Conservation (phyloP, 2,797 vertebrate species). For the Alauda arvensis region DNA sequence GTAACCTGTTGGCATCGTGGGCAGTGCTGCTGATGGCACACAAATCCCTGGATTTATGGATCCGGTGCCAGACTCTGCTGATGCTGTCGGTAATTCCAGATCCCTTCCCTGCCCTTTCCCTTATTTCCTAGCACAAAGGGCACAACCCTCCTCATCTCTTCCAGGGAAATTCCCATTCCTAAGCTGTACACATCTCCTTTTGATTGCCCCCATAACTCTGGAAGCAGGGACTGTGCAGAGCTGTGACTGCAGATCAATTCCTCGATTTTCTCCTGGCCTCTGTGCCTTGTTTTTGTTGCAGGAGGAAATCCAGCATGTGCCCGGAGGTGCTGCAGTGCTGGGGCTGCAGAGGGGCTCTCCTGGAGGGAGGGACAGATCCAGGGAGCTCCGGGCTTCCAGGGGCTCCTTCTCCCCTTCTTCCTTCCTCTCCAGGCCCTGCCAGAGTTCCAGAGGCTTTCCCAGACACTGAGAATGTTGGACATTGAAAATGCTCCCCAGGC, state of each 20-base stretch:
- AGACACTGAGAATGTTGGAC: neutral
- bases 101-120: neutral
- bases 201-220: neutral
- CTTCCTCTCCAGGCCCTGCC: neutral
- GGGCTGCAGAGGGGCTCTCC: neutral
- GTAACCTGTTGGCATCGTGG: rapidly evolving
- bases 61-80: neutral
- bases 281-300: neutral
- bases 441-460: neutral
- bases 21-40: neutral
- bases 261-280: neutral
- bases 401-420: neutral
- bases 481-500: neutral
- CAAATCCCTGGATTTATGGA: neutral
- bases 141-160: neutral
- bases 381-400: neutral
- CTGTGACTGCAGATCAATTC: neutral
- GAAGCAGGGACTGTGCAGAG: neutral
- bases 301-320: neutral
- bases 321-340: neutral
- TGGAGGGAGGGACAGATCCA: neutral
- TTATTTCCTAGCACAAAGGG: rapidly evolving
- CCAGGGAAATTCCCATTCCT: neutral
- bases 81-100: rapidly evolving
- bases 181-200: neutral